Evolutionary conservation across 2,888 invertebrate genomes (phyloP), one percentile per base, ranked within the genome.

Genomic region (Eupithecia centaureata): DNA sequence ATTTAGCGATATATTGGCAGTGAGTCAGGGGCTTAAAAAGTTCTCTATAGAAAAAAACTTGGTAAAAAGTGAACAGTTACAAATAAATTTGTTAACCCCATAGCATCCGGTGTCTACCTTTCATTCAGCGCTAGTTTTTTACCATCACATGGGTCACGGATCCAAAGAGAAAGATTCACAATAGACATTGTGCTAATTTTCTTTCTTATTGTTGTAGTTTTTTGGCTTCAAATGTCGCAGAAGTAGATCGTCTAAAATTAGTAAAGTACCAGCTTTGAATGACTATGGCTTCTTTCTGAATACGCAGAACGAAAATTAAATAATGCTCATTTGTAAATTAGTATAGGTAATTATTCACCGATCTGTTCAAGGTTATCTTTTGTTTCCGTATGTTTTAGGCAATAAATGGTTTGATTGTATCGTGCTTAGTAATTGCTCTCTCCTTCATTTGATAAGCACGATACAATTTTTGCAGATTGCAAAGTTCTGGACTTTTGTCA

Each of bases 51-150:
- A 30, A 56, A 54, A 2, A 52, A 51, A 75, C 76, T 25, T 12
- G 3, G 1, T 35, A 33, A 35, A 54, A 62, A 27, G 15, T 15
- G 12, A 27, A 38, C 13, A 47, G 63, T 42, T 47, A 42, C 38
- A 63, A 47, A 57, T 47, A 18, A 22, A 58, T 62, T 42, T 25
- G 28, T n/a, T 35, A 54, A 54, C 54, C 54, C 54, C 54, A 28
- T 30, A 28, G 28, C 52, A 63, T 69, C 57, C 61, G 77, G 77
- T 72, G 76, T 74, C 72, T 74, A 77, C 81, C 80, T 79, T 79
- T 82, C 75, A 75, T 74, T 73, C 33, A 84, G 83, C 84, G 86
- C 83, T 83, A 77, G 75, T 80, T 77, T 82, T 84, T 79, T 77
- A 71, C 42, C 18, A 47, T 33, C 47, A 72, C 76, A 73, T 78